Conservation (phyloP, 2,888 invertebrate species). For the Gymnocheta viridis region DNA sequence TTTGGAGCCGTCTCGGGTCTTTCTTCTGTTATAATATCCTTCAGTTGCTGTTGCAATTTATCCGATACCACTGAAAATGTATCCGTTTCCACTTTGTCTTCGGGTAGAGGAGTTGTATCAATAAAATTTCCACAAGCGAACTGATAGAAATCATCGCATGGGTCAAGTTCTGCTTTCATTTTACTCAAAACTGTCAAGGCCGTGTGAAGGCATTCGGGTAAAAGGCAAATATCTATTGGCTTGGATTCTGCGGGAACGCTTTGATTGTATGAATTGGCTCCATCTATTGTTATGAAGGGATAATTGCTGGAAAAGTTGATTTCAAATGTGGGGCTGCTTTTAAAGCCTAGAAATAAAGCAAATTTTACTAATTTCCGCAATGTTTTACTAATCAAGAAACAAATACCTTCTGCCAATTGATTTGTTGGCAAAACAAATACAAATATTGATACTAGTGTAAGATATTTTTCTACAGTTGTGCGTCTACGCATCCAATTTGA, state of each 20-base stretch:
- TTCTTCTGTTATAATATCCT: slow-evolving; percentile 79
- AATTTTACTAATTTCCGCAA: background rate
- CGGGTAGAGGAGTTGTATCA: slow-evolving; percentile 82
- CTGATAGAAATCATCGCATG: background rate
- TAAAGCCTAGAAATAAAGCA: background rate
- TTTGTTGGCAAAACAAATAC: slow-evolving; percentile 81
- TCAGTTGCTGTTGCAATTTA: slow-evolving; percentile 70
- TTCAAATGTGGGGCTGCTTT: slow-evolving; percentile 60
- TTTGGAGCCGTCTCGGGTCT: slow-evolving; percentile 79
- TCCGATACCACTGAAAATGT: slow-evolving; percentile 81
- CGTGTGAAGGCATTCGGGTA: slow-evolving; percentile 90
- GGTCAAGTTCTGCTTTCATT: slow-evolving; percentile 84
- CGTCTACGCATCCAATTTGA: slow-evolving; percentile 91
- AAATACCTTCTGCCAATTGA: slow-evolving; percentile 82
- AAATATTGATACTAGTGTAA: slow-evolving; percentile 85
- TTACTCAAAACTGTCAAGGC: slow-evolving; percentile 86
- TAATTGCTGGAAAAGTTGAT: too few species aligned
- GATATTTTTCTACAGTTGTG: slow-evolving; percentile 87
- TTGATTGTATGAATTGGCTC: slow-evolving; percentile 51
- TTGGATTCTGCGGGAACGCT: background rate
- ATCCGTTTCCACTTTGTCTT: slow-evolving; percentile 76
- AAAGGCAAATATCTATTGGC: slow-evolving; percentile 84
- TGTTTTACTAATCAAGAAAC: slow-evolving; percentile 78
- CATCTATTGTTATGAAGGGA: too few species aligned
- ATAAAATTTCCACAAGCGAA: slow-evolving; percentile 85